These are phyloP conservation scores for Eupsilia transversa DNA, from an alignment of 2,888 invertebrate genomes.

Conservation along the genomic window DNA sequence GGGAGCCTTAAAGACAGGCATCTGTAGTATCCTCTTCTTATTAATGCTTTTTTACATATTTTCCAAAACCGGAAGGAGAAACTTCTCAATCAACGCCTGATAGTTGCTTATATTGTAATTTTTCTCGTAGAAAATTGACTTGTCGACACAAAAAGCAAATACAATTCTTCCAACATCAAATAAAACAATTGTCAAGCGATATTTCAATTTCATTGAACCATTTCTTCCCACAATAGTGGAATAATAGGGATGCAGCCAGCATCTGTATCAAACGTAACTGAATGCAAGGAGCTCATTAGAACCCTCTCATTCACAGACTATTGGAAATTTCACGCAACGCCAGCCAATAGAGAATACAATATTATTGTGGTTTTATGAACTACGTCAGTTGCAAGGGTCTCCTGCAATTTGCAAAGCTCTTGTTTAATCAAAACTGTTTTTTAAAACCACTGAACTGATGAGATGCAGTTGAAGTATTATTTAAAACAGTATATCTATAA, in stretches of 20 bases:
- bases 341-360: constrained; percentile 47
- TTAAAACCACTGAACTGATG: background rate
- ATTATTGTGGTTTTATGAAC: constrained; percentile 60
- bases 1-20: no score
- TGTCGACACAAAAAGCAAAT: background rate
- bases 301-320: constrained; percentile 59
- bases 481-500: no score
- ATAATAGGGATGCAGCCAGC: constrained; percentile 24
- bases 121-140: background rate
- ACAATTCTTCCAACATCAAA: background rate
- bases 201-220: constrained; percentile 3
- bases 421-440: constrained; percentile 8
- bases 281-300: constrained; percentile 63
- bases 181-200: background rate
- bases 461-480: background rate
- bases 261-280: constrained; percentile 39
- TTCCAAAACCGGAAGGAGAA: background rate
- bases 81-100: background rate
- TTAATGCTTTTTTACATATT: background rate
- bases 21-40: background rate
- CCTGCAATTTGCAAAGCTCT: constrained; percentile 26
- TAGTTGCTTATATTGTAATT: background rate
- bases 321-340: constrained; percentile 67
- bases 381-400: constrained; percentile 2
- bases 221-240: constrained; percentile 15